Base-by-base conservation (phyloP, 2,888 invertebrate genomes). In the Stenotaenia linearis region DNA sequence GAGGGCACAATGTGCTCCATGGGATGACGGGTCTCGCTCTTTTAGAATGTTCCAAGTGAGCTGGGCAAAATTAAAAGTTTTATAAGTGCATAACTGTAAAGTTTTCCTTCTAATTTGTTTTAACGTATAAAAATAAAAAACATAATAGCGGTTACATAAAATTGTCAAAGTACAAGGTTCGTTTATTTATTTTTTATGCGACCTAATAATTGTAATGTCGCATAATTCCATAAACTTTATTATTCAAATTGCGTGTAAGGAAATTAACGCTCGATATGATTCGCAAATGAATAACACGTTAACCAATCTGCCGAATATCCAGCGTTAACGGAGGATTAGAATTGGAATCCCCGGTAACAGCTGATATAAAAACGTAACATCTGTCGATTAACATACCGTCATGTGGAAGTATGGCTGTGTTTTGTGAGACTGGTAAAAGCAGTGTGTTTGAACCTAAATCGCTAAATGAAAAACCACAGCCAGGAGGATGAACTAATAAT, bases 401-500 rank as follows among this genome's bases (percentile, higher is more conserved):
- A 30, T 32, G 32, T 76, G 15, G 35, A n/a, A 76, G n/a, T 10
- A 35, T 5, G 12, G 76, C 4, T 15, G 30, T 35, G 5, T 23
- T 35, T 28, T 79, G 50, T 56, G 77, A 45, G 56, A 79, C 79
- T 18, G 79, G 79, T 25, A 79, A 10, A 12, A 79, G 35, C 1
- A 79, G 32, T 5, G 76, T 7, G 32, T 40, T 77, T 23, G 12
- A 12, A 56, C 32, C 32, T 30, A 78, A 21, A 12, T 78, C 50
- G 23, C 25, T 28, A 40, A 79, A 79, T 30, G 77, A 61, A 79
- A 79, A 79, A 10, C 79, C 79, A 45, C 79, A 78, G 23, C 78
- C 25, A 10, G 79, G 79, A 28, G 79, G 79, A 78, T 23, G 40
- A 6, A 79, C 21, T 56, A 79, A 35, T 25, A 79, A 37, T 3